Conservation (phyloP, 2,888 invertebrate genomes). For the Lacanobia wlatinum region DNA sequence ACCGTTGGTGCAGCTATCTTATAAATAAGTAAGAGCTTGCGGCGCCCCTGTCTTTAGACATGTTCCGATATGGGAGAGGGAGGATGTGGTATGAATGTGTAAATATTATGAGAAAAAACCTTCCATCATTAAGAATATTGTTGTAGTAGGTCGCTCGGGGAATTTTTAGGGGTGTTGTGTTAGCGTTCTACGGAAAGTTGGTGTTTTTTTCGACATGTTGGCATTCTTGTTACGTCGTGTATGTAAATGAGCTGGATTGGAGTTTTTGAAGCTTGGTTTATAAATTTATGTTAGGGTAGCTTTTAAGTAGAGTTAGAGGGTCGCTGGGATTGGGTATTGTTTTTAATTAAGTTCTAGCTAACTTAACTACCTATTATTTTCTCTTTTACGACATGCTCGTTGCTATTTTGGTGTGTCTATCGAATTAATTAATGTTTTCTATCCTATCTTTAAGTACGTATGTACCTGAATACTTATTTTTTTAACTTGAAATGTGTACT, state of each 20-base stretch:
- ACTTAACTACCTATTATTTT: background rate
- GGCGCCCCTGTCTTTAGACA: constrained; percentile 71
- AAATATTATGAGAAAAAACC: constrained; percentile 76
- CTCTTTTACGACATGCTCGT: no score
- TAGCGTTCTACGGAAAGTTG: constrained; percentile 64
- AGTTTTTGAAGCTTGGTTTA: constrained; percentile 37
- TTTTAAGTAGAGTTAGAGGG: background rate
- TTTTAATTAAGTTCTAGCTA: background rate
- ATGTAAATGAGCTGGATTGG: constrained; percentile 48
- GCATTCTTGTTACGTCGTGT: constrained; percentile 35
- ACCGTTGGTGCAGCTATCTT: constrained; percentile 32
- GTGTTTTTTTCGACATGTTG: constrained; percentile 55
- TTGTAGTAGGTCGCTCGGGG: constrained; percentile 64
- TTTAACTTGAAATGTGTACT: no score
- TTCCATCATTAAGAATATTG: constrained; percentile 69
- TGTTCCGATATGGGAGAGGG: constrained; percentile 78
- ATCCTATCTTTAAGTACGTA: background rate
- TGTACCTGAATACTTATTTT: background rate
- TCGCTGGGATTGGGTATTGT: background rate
- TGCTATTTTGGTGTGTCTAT: no score
- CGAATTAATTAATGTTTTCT: no score
- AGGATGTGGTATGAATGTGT: constrained; percentile 83
- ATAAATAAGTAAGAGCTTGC: constrained; percentile 58
- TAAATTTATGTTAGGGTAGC: constrained; percentile 17
- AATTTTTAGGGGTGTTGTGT: constrained; percentile 67